These are phyloP conservation scores for Nemoura dubitans DNA, from an alignment of 2,888 invertebrate species.

Conservation along the genomic window DNA sequence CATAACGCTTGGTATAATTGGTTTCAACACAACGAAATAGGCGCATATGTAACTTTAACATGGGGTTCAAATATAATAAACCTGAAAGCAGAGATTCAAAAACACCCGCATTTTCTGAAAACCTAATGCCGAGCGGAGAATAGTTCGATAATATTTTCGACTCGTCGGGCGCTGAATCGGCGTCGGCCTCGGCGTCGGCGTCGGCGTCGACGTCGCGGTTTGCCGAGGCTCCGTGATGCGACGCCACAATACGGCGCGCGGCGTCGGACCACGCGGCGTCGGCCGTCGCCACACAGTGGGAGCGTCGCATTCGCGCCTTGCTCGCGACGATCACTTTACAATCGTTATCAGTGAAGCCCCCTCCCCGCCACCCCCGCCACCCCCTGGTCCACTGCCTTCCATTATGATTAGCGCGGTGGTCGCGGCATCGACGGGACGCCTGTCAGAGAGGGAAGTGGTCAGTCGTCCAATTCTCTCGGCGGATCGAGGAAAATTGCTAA, in stretches of 20 bases:
- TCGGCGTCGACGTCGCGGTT: slow-evolving; percentile 42
- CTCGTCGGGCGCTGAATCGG: not conserved
- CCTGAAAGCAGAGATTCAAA: not conserved
- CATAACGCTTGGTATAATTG: too few relatives aligned
- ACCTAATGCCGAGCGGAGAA: not conserved
- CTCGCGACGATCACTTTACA: not conserved
- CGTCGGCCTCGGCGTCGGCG: slow-evolving; percentile 31
- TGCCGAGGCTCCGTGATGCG: slow-evolving; percentile 42
- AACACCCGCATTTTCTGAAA: slow-evolving; percentile 37
- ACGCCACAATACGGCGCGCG: slow-evolving; percentile 45
- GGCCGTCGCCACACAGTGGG: not conserved
- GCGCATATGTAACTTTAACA: too few relatives aligned
- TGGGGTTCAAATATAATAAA: too few relatives aligned
- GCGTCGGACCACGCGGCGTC: not conserved
- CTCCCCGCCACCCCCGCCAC: not conserved
- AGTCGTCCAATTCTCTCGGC: too few relatives aligned
- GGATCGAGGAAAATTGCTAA: too few relatives aligned
- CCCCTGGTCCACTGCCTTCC: not conserved
- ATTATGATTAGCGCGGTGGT: not conserved
- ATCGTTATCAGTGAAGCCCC: not conserved
- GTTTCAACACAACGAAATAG: too few relatives aligned
- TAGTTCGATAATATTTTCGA: slow-evolving; percentile 35
- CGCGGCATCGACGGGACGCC: too few relatives aligned
- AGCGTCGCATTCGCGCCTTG: not conserved
- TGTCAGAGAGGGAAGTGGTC: too few relatives aligned